These are phyloP conservation scores for Rhizoglyphus robini DNA, from an alignment of 1,140 invertebrate species.

Conservation along the genomic window DNA sequence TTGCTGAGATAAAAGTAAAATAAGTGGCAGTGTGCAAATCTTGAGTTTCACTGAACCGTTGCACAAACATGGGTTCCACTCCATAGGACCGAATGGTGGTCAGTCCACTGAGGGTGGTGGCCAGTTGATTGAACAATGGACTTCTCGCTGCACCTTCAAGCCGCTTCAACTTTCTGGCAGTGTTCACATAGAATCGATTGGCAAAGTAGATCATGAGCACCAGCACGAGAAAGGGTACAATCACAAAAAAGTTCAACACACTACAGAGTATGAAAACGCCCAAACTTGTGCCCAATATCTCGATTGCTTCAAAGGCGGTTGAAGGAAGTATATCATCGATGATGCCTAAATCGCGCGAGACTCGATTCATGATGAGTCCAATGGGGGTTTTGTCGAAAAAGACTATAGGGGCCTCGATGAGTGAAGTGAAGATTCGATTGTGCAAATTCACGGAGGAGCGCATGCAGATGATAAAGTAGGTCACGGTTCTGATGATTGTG, in stretches of 20 bases:
- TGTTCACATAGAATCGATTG: conserved; percentile 58
- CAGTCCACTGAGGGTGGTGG: conserved; percentile 38
- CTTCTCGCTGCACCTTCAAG: conserved; percentile 38
- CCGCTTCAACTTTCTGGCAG: conserved; percentile 71
- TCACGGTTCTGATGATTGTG: conserved; percentile 43
- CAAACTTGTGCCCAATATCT: conserved; percentile 12
- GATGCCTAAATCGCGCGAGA: conserved; percentile 22
- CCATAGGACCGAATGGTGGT: conserved; percentile 38
- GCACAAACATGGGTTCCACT: conserved; percentile 46
- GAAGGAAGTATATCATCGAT: conserved; percentile 23
- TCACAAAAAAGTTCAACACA: background rate
- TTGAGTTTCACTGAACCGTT: conserved; percentile 41
- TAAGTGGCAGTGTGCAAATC: conserved; percentile 55
- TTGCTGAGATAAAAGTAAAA: conserved; percentile 57
- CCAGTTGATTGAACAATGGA: conserved; percentile 41
- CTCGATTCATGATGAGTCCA: conserved; percentile 22
- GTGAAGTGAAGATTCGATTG: conserved; percentile 63
- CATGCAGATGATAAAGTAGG: conserved; percentile 65
- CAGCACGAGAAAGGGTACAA: conserved; percentile 47
- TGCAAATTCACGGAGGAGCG: conserved; percentile 61
- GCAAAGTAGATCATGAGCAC: conserved; percentile 54
- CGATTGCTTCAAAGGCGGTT: conserved; percentile 55
- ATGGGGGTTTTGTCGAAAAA: conserved; percentile 78
- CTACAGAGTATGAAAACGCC: conserved; percentile 2
- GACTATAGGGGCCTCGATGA: conserved; percentile 62